Base-by-base conservation (phyloP, 2,888 invertebrate genomes). In the Drosophila birchii region DNA sequence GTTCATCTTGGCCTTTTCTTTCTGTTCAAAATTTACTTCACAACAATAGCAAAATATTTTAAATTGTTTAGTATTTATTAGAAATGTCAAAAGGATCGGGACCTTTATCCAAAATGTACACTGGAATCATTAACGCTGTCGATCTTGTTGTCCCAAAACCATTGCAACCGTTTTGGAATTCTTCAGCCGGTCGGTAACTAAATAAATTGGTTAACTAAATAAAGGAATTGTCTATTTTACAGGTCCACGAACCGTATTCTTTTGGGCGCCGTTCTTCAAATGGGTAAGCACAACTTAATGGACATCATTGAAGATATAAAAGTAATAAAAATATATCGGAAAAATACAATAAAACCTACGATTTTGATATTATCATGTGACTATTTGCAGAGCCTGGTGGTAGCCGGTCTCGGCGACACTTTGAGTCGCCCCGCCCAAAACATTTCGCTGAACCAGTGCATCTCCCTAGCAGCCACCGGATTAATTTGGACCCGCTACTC, bases 171-270 rank as follows among this genome's bases (percentile, higher is more conserved):
- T 5, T 90, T 0, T 90, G 90, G 90, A 62, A 78, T 20, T 71
- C 88, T 3, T 75, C 89, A 16, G 88, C 81, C 20, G 89, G 88
- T 87, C 14, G 59, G 43, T 45, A 9, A 0, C 16, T 39, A 4
- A n/a, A n/a, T 43, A 1, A 11, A 18, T 29, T 29, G n/a, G 3
- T 7, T 43, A 2, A 5, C 1, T 11, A 6, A 23, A 53, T 18
- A 38, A 14, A 18, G 23, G 2, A 1, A 26, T 26, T 26, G 26
- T 5, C 26, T 26, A 5, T 41, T 51, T 39, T 54, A 12, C 54
- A 89, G 90, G 90, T 6, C 90, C 90, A 0, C 82, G 80, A 49
- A 90, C 90, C 0, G 78, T 90, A 8, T 90, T 90, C 53, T 90
- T 90, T 36, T 90, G 90, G 90, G 90, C 74, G 0, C 90, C 90